These are phyloP conservation scores for Echinops telfairi DNA, from an alignment of 2,113 vertebrate genomes.

Conservation along the genomic window DNA sequence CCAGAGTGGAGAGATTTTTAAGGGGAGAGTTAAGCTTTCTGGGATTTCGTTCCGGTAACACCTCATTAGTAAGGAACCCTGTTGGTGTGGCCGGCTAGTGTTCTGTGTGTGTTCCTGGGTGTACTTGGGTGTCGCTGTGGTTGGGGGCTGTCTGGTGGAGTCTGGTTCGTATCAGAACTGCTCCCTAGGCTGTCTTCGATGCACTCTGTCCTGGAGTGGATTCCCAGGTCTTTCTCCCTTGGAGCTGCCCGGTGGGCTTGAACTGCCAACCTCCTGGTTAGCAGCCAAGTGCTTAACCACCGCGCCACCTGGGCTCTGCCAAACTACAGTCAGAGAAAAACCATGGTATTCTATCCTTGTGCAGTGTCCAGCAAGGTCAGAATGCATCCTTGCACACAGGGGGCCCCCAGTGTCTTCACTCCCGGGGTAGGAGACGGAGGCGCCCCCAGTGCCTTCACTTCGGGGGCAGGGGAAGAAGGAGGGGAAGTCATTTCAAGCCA, in stretches of 20 bases:
- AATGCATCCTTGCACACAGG: too few species aligned
- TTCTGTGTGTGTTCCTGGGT: too few species aligned
- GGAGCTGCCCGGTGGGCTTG: not conserved
- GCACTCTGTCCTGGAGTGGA: not conserved
- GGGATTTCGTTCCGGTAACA: not conserved
- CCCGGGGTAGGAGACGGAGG: too few species aligned
- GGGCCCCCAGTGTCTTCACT: not conserved
- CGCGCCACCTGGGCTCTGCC: not conserved
- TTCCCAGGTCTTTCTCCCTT: not conserved
- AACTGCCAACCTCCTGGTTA: not conserved
- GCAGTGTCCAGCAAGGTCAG: not conserved
- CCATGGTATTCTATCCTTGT: accelerated
- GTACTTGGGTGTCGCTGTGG: too few species aligned
- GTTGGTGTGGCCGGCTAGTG: not conserved
- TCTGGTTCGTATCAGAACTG: too few species aligned
- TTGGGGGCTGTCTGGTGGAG: too few species aligned
- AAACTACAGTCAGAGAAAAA: not conserved
- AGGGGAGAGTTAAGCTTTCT: not conserved
- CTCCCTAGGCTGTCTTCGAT: too few species aligned
- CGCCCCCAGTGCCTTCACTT: not conserved
- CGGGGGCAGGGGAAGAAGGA: too few species aligned
- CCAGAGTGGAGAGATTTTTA: too few species aligned
- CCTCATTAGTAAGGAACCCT: not conserved
- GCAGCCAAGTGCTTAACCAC: not conserved
- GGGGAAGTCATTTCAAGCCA: too few species aligned